phyloP scores from a whole-genome alignment of 92 coral and sea anemone species.

The Montipora capitata region DNA sequence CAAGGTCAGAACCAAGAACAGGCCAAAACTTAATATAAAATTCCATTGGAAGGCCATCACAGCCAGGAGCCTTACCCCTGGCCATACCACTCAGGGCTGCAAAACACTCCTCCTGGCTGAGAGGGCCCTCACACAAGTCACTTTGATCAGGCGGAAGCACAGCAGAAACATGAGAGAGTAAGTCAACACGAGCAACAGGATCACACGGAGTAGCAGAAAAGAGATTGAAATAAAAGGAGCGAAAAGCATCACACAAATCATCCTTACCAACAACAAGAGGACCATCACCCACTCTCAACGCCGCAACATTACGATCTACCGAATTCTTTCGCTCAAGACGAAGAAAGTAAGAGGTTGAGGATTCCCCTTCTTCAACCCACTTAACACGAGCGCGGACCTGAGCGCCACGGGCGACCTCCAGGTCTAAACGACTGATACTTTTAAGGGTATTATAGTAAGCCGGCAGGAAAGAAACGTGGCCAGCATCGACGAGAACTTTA shows the following conservation, averaged over 20 bases:
- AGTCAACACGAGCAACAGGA: neutral
- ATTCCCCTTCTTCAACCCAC: conserved; percentile 39
- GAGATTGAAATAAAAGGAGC: neutral
- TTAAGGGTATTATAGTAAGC: neutral
- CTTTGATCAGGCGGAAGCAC: neutral
- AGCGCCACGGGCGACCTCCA: neutral
- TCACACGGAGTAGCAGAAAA: neutral
- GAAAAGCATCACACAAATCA: neutral
- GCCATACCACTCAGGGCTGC: conserved; percentile 38
- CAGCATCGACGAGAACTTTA: neutral
- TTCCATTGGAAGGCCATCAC: conserved; percentile 25
- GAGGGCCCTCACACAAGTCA: conserved; percentile 30
- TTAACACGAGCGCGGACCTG: conserved; percentile 26
- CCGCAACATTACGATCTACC: neutral
- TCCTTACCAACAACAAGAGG: neutral
- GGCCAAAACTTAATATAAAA: conserved; percentile 8
- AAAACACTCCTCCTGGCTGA: conserved; percentile 8
- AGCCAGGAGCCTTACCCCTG: neutral
- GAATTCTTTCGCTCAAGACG: conserved; percentile 34
- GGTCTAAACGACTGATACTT: neutral
- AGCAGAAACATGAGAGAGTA: neutral
- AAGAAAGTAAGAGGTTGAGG: conserved; percentile 34
- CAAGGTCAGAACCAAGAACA: conserved; percentile 26
- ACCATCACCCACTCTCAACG: neutral
- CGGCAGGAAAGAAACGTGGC: neutral